phyloP scores from a whole-genome alignment of 2,113 vertebrate species.

The Nesoenas mayeri region DNA sequence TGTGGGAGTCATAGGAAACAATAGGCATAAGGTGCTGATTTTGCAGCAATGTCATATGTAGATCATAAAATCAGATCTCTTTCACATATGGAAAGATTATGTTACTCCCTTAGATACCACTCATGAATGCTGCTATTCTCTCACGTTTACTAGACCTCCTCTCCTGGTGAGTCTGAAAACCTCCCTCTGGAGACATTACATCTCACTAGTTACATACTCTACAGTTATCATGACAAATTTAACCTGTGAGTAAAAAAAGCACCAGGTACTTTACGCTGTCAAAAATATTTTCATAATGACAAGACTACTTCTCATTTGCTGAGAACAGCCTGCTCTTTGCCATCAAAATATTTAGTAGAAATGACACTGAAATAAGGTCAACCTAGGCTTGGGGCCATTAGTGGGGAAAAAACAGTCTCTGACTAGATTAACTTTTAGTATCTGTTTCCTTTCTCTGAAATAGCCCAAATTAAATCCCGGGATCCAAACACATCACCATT shows the following conservation, averaged over 20 bases:
- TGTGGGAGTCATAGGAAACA: neutral
- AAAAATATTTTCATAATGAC: neutral
- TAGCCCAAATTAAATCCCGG: neutral
- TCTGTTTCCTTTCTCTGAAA: neutral
- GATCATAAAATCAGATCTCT: neutral
- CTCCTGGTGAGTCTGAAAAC: neutral
- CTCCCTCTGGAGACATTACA: rapidly evolving
- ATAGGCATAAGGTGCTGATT: neutral
- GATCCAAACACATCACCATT: neutral
- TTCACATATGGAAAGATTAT: neutral
- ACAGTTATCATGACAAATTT: neutral
- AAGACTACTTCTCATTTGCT: neutral
- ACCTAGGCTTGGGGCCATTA: neutral
- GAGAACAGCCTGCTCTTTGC: neutral
- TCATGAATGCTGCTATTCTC: neutral
- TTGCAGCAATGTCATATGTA: neutral
- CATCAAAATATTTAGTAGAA: neutral
- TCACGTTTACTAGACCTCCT: neutral
- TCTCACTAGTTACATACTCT: neutral
- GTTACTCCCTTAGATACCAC: neutral
- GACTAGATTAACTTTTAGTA: neutral
- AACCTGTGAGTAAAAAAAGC: neutral
- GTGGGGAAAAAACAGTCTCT: neutral
- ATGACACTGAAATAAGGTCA: neutral
- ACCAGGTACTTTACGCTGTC: neutral